These are phyloP conservation scores for Gymnoscopelus braueri DNA, from an alignment of 2,797 vertebrate species.

Conservation along the genomic window DNA sequence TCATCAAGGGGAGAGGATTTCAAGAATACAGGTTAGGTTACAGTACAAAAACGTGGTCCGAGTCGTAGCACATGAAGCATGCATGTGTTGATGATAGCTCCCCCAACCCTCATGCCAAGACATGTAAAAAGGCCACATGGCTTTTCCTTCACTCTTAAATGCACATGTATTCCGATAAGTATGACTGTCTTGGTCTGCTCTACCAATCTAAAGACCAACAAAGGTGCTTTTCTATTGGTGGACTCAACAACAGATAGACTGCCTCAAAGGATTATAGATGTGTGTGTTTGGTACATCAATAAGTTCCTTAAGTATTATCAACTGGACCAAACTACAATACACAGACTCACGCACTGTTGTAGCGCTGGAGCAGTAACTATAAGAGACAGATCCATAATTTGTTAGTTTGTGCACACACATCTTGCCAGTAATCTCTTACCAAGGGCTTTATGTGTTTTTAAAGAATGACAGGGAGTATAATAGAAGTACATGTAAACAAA, in stretches of 20 bases:
- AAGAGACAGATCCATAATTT: conserved; percentile 22
- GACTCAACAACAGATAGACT: conserved; percentile 27
- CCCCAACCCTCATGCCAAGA: conserved; percentile 68
- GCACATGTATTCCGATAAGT: conserved; percentile 45
- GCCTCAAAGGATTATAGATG: conserved; percentile 20
- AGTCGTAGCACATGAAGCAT: conserved; percentile 73
- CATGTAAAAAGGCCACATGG: conserved; percentile 80
- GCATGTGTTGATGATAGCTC: conserved; percentile 66
- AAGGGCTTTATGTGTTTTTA: conserved; percentile 56
- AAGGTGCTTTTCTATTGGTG: conserved; percentile 61
- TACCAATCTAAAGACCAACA: conserved; percentile 52
- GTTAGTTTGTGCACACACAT: conserved; percentile 56
- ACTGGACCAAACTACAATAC: conserved; percentile 24
- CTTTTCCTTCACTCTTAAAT: conserved; percentile 76
- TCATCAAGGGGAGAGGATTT: conserved; percentile 70
- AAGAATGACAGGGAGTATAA: conserved; percentile 52
- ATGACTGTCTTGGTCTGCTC: conserved; percentile 54
- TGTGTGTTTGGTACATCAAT: conserved; percentile 37
- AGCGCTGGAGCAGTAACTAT: conserved; percentile 12
- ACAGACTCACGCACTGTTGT: conserved; percentile 27
- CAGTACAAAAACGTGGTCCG: conserved; percentile 78
- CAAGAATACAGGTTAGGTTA: conserved; percentile 82
- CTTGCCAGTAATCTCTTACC: conserved; percentile 49
- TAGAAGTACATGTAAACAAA: conserved; percentile 72
- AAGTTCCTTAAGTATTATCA: conserved; percentile 15